Evolutionary conservation across 2,113 vertebrate genomes (phyloP).

Genomic region (Nothocercus nigrocapillus): DNA sequence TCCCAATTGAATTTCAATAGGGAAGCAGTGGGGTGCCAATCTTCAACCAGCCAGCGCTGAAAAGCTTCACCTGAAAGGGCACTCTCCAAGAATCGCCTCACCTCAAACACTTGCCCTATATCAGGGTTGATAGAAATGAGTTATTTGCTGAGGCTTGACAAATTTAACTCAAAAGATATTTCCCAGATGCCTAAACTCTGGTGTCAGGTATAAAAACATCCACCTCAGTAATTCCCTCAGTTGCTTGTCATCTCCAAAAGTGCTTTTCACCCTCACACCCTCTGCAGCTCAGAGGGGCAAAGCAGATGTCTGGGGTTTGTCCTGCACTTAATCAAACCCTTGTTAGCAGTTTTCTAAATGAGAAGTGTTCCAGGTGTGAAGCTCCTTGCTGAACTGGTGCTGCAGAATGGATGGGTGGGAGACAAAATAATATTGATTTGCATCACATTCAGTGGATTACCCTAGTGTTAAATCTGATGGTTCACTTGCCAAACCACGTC

Average conservation of each 20-base stretch:
- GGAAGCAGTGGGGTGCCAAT: background rate
- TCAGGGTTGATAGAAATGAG: background rate
- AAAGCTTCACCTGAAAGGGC: background rate
- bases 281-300: background rate
- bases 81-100: background rate
- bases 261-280: background rate
- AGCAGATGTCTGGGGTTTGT: background rate
- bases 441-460: accelerated
- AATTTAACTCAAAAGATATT: background rate
- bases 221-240: background rate
- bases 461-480: background rate
- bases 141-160: background rate
- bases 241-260: background rate
- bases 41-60: background rate
- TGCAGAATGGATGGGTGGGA: background rate
- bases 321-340: background rate
- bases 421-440: background rate
- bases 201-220: background rate
- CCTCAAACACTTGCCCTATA: background rate
- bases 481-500: background rate
- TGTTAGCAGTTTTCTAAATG: background rate
- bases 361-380: background rate
- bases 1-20: background rate
- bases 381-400: background rate
- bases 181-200: background rate